Percentiles rank a stretch among this genome's conserved stretches.
These are phyloP conservation scores for Mystacides longicornis DNA, from an alignment of 2,888 invertebrate species.

Conservation along the genomic window DNA sequence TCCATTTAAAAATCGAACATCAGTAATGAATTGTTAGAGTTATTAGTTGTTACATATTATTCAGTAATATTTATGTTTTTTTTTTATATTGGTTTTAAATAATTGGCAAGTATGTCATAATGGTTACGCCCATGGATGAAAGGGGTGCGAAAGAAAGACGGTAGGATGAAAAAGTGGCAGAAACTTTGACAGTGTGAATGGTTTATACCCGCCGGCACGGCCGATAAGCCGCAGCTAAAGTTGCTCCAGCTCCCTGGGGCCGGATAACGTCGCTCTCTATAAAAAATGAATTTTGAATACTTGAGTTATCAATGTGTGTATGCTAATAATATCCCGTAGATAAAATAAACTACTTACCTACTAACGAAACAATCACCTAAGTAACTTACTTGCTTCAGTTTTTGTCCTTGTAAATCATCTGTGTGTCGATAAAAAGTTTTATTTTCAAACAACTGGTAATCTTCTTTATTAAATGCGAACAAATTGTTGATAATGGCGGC, in stretches of 20 bases:
- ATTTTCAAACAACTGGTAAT: not conserved
- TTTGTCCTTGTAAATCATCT: not conserved
- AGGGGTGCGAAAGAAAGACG: slow-evolving; percentile 6
- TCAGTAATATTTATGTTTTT: too few relatives aligned
- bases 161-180: slow-evolving; percentile 16
- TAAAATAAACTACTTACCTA: not conserved
- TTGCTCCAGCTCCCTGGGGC: not conserved
- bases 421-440: not conserved
- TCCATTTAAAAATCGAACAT: too few relatives aligned
- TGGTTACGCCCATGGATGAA: not conserved
- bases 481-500: too few relatives aligned
- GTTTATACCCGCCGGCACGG: slow-evolving; percentile 19
- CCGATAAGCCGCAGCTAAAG: slow-evolving; percentile 16
- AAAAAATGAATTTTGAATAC: not conserved
- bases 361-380: not conserved
- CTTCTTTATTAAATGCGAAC: too few relatives aligned
- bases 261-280: not conserved
- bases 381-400: not conserved
- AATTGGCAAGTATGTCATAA: too few relatives aligned
- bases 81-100: too few relatives aligned
- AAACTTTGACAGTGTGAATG: slow-evolving; percentile 22
- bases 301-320: not conserved
- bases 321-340: not conserved
- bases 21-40: too few relatives aligned
- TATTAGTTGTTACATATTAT: too few relatives aligned